Percentiles rank a stretch among this genome's conserved stretches.
Conservation (phyloP, 2,797 vertebrate species). For the Tinamus major region DNA sequence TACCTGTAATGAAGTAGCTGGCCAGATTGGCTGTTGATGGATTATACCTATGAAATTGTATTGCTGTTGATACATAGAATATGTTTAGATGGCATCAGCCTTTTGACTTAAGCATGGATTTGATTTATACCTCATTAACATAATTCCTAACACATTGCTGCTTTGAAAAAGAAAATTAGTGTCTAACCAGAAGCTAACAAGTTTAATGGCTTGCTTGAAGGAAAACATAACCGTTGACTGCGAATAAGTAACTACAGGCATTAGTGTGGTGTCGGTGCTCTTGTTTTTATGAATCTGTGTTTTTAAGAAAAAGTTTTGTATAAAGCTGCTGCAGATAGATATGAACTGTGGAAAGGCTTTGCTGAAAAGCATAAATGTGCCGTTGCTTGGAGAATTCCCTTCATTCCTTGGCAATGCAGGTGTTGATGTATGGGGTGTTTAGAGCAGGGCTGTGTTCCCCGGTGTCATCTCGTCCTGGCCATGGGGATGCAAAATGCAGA, state of each 20-base stretch:
- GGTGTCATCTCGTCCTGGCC: rapidly evolving
- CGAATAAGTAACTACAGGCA: conserved; percentile 60
- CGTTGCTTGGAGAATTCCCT: rapidly evolving
- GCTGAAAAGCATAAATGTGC: rapidly evolving
- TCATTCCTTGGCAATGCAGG: rapidly evolving
- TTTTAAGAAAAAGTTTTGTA: not conserved
- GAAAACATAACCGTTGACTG: conserved; percentile 61
- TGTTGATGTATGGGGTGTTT: rapidly evolving
- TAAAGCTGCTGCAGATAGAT: not conserved
- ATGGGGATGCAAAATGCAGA: rapidly evolving
- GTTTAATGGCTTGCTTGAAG: conserved; percentile 72
- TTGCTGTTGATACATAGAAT: conserved; percentile 53
- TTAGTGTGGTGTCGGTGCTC: conserved; percentile 12
- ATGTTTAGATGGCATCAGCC: conserved; percentile 69
- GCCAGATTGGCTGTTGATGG: conserved; percentile 53
- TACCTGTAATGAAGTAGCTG: conserved; percentile 61
- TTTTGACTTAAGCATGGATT: conserved; percentile 67
- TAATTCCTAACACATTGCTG: conserved; percentile 64
- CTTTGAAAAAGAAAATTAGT: conserved; percentile 66
- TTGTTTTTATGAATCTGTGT: not conserved
- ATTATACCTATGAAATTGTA: conserved; percentile 60
- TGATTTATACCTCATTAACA: conserved; percentile 77
- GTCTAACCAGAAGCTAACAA: conserved; percentile 72
- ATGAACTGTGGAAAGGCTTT: not conserved
- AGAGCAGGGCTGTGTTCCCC: not conserved